Evolutionary conservation across 1,140 invertebrate genomes (phyloP), one percentile per base, ranked within the genome.

Genomic region (Drosophila asahinai): DNA sequence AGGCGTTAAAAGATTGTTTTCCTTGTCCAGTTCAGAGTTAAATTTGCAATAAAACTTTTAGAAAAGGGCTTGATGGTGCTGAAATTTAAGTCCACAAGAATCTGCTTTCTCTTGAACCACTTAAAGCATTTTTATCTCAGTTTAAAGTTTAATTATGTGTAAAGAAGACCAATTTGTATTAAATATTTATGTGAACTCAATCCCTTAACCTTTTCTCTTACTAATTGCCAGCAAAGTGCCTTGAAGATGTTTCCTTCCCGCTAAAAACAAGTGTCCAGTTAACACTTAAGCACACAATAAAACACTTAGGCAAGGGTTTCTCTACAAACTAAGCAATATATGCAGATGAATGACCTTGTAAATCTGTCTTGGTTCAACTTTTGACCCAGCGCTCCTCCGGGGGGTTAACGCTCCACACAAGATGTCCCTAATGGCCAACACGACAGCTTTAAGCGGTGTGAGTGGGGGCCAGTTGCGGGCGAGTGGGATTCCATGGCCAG

Each of bases 291-390:
- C 62, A 38, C 38, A 51, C 62, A 42, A 59, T 54, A 40, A 63
- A 75, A 33, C n/a, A 25, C 40, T 59, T 58, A 22, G 3, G 8
- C 7, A 36, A 55, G 8, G 43, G 55, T 43, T 48, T 36, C 38
- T 17, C n/a, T 57, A 40, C 6, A 11, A 45, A 60, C 48, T 48
- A 42, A 8, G 49, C 74, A 52, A 51, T 67, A 65, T 68, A 58
- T 62, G 30, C 48, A 81, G 78, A 78, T 74, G 65, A 74, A 57
- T 55, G 75, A 62, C 62, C 68, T 48, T 67, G 62, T 30, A 27
- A 38, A 22, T 33, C 17, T 36, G 45, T 51, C 49, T 57, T 60
- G 30, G 63, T 52, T 54, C 22, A 54, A 36, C 48, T 38, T 27
- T 47, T 2, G n/a, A 43, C 22, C 30, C 5, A 2, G 14, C 17